phyloP scores from a whole-genome alignment of 1,140 invertebrate genomes.

The Pseudoatta argentina region DNA sequence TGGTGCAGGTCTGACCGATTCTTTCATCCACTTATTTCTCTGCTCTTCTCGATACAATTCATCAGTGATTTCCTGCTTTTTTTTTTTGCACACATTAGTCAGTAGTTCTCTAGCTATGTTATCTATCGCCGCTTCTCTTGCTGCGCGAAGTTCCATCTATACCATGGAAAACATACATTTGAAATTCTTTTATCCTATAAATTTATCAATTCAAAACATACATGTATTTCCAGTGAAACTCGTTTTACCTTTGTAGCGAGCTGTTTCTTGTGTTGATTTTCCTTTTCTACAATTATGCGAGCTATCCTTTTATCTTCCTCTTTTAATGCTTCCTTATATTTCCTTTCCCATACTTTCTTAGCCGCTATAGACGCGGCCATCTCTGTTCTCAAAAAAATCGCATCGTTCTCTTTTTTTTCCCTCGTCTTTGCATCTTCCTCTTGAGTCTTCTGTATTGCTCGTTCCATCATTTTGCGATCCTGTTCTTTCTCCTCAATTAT shows the following conservation, averaged over 20 bases:
- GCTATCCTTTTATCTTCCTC: conserved; percentile 52
- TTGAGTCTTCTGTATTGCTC: background rate
- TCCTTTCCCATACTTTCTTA: conserved; percentile 59
- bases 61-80: background rate
- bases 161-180: background rate
- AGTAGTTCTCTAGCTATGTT: background rate
- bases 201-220: background rate
- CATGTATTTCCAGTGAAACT: background rate
- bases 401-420: background rate
- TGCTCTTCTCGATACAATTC: background rate
- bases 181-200: background rate
- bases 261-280: conserved; percentile 25
- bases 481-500: conserved; percentile 49
- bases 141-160: background rate
- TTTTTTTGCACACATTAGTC: background rate
- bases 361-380: conserved; percentile 37
- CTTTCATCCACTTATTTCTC: background rate
- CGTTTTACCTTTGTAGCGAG: conserved; percentile 35
- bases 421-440: conserved; percentile 16
- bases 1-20: background rate
- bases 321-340: conserved; percentile 34
- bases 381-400: conserved; percentile 39
- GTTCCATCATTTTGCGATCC: conserved; percentile 59
- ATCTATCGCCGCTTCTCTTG: conserved; percentile 13
- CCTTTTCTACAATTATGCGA: conserved; percentile 31